These are phyloP conservation scores for Drosophila merina DNA, from an alignment of 2,888 invertebrate species.

Conservation along the genomic window DNA sequence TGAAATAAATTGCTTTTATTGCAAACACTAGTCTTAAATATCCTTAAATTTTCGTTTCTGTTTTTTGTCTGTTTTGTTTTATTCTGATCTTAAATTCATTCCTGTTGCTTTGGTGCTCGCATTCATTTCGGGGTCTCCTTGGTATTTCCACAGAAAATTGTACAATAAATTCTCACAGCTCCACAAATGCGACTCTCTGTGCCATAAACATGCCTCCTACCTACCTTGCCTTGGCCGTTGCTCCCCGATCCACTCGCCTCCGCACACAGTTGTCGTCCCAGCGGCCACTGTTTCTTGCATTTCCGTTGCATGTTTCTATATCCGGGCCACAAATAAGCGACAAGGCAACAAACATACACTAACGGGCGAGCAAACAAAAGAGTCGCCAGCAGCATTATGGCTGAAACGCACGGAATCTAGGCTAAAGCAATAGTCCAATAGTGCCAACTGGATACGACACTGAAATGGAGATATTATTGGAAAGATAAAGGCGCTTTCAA, in stretches of 20 bases:
- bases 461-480: constrained; percentile 29
- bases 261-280: constrained; percentile 24
- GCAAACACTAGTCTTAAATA: not conserved
- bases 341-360: constrained; percentile 24
- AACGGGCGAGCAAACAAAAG: constrained; percentile 32
- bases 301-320: constrained; percentile 68
- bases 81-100: constrained; percentile 31
- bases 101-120: constrained; percentile 30
- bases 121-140: constrained; percentile 26
- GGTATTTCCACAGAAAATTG: constrained; percentile 40
- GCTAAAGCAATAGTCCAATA: constrained; percentile 34
- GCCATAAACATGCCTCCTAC: constrained; percentile 42
- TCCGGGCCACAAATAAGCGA: constrained; percentile 61
- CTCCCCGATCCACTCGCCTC: not conserved
- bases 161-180: constrained; percentile 40
- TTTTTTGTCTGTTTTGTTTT: not conserved
- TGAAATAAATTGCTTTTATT: not conserved
- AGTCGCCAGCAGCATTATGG: constrained; percentile 40
- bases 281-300: constrained; percentile 47
- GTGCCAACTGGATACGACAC: constrained; percentile 14
- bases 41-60: constrained; percentile 10
- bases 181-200: constrained; percentile 41
- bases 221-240: constrained; percentile 9
- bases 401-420: constrained; percentile 42
- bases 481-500: constrained; percentile 18